Conservation (phyloP, 2,113 vertebrate genomes). For the Hippocampus barbouri region DNA sequence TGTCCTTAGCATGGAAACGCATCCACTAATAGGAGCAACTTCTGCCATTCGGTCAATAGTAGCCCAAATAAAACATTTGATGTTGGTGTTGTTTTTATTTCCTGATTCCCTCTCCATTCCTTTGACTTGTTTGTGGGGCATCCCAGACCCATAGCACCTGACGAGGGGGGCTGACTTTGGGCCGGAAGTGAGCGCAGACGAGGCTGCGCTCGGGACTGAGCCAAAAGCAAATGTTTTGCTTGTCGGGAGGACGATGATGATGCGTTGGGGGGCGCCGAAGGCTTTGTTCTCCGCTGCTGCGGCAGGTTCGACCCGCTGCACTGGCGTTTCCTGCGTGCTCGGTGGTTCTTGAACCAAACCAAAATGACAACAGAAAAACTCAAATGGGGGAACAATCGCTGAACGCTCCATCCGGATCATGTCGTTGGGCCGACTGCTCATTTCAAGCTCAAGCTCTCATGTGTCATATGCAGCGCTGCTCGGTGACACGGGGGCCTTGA, state of each 20-base stretch:
- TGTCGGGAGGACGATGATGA: not conserved
- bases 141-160: too few relatives aligned
- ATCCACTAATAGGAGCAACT: constrained; percentile 50
- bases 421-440: too few relatives aligned
- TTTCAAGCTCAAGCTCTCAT: too few relatives aligned
- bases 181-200: too few relatives aligned
- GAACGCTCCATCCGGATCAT: too few relatives aligned
- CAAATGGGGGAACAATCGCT: too few relatives aligned
- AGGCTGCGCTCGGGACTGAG: too few relatives aligned
- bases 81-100: constrained; percentile 54
- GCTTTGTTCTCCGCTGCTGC: not conserved
- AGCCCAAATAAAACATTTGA: constrained; percentile 68
- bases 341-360: constrained; percentile 77
- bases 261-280: not conserved
- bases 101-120: constrained; percentile 11
- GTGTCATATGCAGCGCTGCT: too few relatives aligned
- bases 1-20: constrained; percentile 68
- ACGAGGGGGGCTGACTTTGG: too few relatives aligned
- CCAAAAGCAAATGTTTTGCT: too few relatives aligned
- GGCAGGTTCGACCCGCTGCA: not conserved
- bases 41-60: constrained; percentile 52
- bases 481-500: too few relatives aligned
- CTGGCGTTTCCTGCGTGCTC: constrained; percentile 64
- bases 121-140: constrained; percentile 7
- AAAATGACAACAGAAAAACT: constrained; percentile 21